Evolutionary conservation across 2,888 invertebrate species (phyloP), one percentile per base, ranked within the genome.

Genomic region (Agriopis aurantiaria): DNA sequence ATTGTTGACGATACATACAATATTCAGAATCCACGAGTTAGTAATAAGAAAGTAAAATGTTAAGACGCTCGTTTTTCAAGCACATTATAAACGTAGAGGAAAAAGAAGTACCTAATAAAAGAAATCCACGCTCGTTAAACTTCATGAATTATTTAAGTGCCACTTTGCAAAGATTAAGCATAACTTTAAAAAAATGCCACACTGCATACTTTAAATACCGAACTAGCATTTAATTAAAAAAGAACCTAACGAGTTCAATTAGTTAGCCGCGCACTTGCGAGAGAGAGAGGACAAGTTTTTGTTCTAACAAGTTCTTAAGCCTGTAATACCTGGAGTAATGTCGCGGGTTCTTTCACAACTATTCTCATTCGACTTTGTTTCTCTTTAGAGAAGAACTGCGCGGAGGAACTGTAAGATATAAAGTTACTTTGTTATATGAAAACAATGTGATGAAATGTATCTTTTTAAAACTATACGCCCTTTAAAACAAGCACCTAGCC

Each of bases 171-270:
- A 60, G 43, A 60, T 69, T 69, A 55, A 60, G 48, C 14, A 60
- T 45, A 49, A 51, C 14, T 62, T 52, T 8, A 9, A 11, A 52
- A 23, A 62, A 57, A 57, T 48, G 17, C n/a, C 40, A 23, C 17
- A 69, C 69, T 72, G 49, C 66, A 78, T 69, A 74, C 73, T 63
- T 51, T 41, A 33, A 75, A 61, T 61, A 75, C 72, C 69, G 63
- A 71, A 62, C 71, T 63, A 72, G 65, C 65, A 66, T 78, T 82
- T 80, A 79, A 78, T 81, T 78, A 75, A 76, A 80, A 83, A 78
- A 58, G 59, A 59, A 63, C 61, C 69, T 73, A 74, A 79, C 68
- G 71, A 70, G 53, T 67, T 59, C 64, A 76, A 71, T 74, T 74
- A 75, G 69, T 72, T 66, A 59, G 70, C 68, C 71, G 51, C 49